Conservation (phyloP, 1,140 invertebrate species). For the Anoplolepis gracilipes region DNA sequence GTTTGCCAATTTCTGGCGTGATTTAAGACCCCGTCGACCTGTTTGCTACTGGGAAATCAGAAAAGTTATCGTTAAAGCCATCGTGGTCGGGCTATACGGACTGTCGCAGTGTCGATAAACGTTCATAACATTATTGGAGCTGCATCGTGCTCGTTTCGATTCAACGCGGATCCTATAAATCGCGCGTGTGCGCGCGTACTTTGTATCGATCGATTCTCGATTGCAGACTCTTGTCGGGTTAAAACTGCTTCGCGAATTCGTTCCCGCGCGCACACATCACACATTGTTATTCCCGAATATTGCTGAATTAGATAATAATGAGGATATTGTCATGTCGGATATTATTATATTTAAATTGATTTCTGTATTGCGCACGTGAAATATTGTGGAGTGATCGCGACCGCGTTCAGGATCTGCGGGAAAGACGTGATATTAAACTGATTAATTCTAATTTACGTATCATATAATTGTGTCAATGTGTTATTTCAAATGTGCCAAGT, state of each 20-base stretch:
- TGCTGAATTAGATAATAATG: conserved; percentile 45
- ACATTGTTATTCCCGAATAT: conserved; percentile 24
- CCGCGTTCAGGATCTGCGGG: conserved; percentile 6
- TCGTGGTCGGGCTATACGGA: conserved; percentile 10
- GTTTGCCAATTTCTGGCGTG: conserved; percentile 61
- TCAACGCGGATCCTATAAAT: conserved; percentile 65
- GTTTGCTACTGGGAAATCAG: conserved; percentile 58
- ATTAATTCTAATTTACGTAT: conserved; percentile 48
- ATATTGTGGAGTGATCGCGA: conserved; percentile 8
- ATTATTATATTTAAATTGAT: conserved; percentile 51
- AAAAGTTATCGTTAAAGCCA: conserved; percentile 47
- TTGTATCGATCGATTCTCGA: conserved; percentile 57
- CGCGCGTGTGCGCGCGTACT: conserved; percentile 22
- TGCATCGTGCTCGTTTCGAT: conserved; percentile 44
- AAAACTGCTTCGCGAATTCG: conserved; percentile 51
- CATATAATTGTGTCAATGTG: conserved; percentile 12
- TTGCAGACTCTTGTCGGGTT: conserved; percentile 23
- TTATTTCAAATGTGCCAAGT: conserved; percentile 30
- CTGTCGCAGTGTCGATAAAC: conserved; percentile 64
- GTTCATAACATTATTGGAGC: conserved; percentile 70
- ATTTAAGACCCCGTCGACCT: conserved; percentile 58
- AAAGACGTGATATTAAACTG: conserved; percentile 44
- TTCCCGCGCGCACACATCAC: conserved; percentile 32
- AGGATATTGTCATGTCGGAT: conserved; percentile 38
- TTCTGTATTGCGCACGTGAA: background rate